These are phyloP conservation scores for Hemiprocne comata DNA, from an alignment of 2,113 vertebrate genomes.

Conservation along the genomic window DNA sequence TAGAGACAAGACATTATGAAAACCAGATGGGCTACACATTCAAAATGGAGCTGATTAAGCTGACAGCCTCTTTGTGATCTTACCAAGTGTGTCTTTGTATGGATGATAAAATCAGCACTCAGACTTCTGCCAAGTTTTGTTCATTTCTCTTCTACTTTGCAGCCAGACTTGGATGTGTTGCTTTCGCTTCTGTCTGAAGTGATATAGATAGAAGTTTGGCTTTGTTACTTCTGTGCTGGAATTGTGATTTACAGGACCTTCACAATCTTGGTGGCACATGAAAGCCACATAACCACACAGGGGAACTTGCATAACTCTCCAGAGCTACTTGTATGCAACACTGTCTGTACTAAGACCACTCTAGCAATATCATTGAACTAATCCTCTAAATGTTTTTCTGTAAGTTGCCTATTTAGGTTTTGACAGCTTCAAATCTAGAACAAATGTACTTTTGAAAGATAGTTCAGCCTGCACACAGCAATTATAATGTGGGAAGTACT, in stretches of 20 bases:
- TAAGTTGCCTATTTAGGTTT: neutral
- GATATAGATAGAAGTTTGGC: neutral
- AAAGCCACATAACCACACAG: neutral
- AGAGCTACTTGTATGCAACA: neutral
- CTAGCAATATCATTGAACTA: neutral
- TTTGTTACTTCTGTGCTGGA: neutral
- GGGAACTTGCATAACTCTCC: neutral
- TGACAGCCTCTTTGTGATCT: neutral
- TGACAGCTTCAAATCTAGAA: neutral
- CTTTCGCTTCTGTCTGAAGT: neutral
- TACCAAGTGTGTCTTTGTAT: neutral
- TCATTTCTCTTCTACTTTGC: neutral
- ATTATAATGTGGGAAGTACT: neutral
- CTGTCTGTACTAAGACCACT: neutral
- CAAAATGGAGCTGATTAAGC: neutral
- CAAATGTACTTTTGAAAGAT: neutral
- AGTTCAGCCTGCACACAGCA: neutral
- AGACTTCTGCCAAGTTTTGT: neutral
- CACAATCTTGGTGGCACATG: neutral
- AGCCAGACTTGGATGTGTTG: neutral
- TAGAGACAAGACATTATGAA: neutral
- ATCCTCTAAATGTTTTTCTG: neutral
- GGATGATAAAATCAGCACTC: conserved; percentile 1
- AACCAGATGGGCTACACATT: neutral
- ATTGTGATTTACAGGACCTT: neutral